Evolutionary conservation across 2,797 vertebrate species (phyloP), one percentile per base, ranked within the genome.

Genomic region (Siniperca scherzeri): DNA sequence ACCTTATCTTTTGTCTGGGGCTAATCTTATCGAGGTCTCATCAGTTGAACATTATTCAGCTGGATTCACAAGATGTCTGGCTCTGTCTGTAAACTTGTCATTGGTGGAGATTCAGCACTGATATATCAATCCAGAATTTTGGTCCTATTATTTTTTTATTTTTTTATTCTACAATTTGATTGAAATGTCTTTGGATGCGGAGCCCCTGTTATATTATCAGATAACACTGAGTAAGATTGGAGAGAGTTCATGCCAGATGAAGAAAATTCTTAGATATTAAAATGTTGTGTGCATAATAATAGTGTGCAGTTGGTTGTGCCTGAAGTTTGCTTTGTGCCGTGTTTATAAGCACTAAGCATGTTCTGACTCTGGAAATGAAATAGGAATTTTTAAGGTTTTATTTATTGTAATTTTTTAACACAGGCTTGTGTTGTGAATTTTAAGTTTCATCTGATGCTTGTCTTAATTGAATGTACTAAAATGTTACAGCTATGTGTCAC

Each of bases 141-240:
- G 33, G 21, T 65, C 67, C 42, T 61, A 2, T 61, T 40, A 25
- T 50, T 17, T 38, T 36, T 53, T 10, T 3, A 21, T 13, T 53
- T 38, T 22, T 66, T 52, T 46, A 53, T 66, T 44, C 66, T 85
- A 21, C 46, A 30, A 62, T 78, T 83, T 40, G 57, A 42, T 40
- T 62, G 42, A 75, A 81, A 70, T 60, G 16, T 78, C 73, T 77
- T 74, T 62, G 62, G 76, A 80, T 60, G 60, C 30, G 12, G 53
- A 50, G 73, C 64, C 70, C 30, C 56, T 77, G 76, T 90, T 84
- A 77, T 61, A 79, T 68, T 69, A 74, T 77, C 62, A 65, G 76
- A 89, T 70, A 83, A 72, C 85, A 75, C 70, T 74, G 73, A 77
- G 67, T 62, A 57, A 81, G 80, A 85, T 72, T 80, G 56, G 30